These are phyloP conservation scores for Bombus superbus DNA, from an alignment of 1,140 invertebrate genomes.

Conservation along the genomic window DNA sequence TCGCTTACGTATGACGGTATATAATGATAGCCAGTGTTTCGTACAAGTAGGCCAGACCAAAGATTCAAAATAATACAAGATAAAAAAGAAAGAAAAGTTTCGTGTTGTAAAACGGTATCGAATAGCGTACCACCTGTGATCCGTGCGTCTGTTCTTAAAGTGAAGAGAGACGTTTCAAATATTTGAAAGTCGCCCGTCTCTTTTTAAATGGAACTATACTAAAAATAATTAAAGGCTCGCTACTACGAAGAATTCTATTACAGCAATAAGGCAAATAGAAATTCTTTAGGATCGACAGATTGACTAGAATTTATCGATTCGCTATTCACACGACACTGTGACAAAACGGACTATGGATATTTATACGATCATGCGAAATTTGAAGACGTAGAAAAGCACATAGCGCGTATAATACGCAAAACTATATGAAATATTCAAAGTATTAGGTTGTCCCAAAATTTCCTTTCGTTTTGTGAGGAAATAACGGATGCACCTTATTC, in stretches of 20 bases:
- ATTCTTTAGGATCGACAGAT: neutral
- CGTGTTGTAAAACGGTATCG: neutral
- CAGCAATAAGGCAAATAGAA: neutral
- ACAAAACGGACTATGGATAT: neutral
- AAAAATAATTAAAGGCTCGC: neutral
- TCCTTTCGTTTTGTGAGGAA: too few relatives aligned
- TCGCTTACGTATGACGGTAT: too few relatives aligned
- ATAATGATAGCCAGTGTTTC: neutral
- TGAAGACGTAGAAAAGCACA: neutral
- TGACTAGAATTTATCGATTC: neutral
- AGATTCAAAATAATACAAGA: too few relatives aligned
- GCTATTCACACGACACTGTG: neutral
- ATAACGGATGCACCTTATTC: too few relatives aligned
- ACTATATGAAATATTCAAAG: neutral
- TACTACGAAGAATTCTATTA: neutral
- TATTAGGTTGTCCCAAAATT: neutral
- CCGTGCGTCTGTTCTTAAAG: neutral
- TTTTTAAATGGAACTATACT: neutral
- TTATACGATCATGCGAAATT: neutral
- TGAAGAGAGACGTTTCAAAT: neutral
- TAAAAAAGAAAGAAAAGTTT: too few relatives aligned
- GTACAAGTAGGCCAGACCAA: neutral
- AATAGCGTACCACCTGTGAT: neutral
- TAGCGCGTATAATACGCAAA: neutral
- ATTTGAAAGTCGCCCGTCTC: neutral